Conservation (phyloP, 2,797 vertebrate genomes). For the Petrocephalus sullivani region DNA sequence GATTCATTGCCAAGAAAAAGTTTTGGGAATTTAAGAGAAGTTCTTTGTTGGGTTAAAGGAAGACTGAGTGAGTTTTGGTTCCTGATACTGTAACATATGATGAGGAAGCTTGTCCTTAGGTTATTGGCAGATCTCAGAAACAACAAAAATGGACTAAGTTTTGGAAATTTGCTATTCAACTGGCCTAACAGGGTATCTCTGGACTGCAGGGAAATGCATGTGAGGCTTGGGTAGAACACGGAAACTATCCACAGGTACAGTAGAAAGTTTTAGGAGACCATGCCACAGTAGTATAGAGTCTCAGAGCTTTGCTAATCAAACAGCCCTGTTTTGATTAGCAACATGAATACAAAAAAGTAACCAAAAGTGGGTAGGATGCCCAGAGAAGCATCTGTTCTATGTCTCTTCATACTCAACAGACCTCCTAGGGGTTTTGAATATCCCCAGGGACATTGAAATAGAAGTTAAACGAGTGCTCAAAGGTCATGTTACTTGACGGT, state of each 20-base stretch:
- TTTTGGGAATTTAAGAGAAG: not conserved
- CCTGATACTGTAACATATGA: not conserved
- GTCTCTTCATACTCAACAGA: conserved; percentile 14
- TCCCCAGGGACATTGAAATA: conserved; percentile 23
- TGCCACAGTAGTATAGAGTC: not conserved
- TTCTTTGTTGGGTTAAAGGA: not conserved
- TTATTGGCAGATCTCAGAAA: not conserved
- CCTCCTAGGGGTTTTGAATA: conserved; percentile 25
- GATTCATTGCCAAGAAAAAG: not conserved
- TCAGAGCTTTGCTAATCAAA: not conserved
- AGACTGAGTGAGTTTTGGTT: not conserved
- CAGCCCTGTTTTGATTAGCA: not conserved
- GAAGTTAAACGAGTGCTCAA: conserved; percentile 29
- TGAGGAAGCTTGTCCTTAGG: not conserved
- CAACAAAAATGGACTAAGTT: not conserved
- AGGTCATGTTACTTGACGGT: conserved; percentile 31
- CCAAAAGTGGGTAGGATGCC: not conserved
- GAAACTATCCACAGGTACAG: not conserved
- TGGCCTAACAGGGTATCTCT: not conserved
- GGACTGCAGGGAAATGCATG: not conserved
- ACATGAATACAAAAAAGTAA: not conserved
- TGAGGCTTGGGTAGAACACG: not conserved
- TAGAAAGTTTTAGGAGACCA: not conserved
- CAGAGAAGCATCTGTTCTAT: not conserved
- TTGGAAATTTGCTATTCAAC: not conserved